Evolutionary conservation across 2,888 invertebrate genomes (phyloP), one percentile per base, ranked within the genome.

Genomic region (Anoncus sp.): DNA sequence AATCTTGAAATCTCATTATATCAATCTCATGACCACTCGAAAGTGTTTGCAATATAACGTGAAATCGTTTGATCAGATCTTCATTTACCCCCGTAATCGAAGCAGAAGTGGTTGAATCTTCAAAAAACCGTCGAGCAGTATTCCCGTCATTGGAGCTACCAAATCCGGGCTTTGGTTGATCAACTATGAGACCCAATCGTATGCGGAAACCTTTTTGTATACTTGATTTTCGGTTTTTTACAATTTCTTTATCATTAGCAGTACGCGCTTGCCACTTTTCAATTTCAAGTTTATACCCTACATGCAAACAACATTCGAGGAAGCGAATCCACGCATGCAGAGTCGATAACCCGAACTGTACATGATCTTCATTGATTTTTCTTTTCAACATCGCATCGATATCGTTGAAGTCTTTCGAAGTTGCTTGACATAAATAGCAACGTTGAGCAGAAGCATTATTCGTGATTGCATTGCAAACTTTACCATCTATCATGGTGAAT

Each of bases 291-390:
- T 69, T 75, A 31, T 77, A 72, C 1, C 49, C 67, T 10, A 77
- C 10, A 45, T 80, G 75, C 22, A 77, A 45, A 18, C 77, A 53
- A 22, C 71, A 74, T 51, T 78, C 70, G n/a, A 78, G 69, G 55
- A 73, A 76, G 1, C 74, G 63, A n/a, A 78, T 78, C 73, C 74
- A 76, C 2, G 77, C 74, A 45, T 80, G 62, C 38, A 80, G 63
- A 2, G 49, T 80, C 35, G 75, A 70, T 63, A 65, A 71, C 43
- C 77, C 75, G 31, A 35, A 45, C 45, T 18, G 18, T 45, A 45
- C 12, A 45, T 45, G n/a, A 31, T 31, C 31, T 31, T 31, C 31
- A 31, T 31, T 31, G 31, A 31, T 16, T 45, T 5, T 45, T 45
- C 18, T 45, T 45, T 45, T 18, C n/a, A 45, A n/a, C 10, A 45